Base-by-base conservation (phyloP, 2,797 vertebrate genomes). In the Trichosurus vulpecula region DNA sequence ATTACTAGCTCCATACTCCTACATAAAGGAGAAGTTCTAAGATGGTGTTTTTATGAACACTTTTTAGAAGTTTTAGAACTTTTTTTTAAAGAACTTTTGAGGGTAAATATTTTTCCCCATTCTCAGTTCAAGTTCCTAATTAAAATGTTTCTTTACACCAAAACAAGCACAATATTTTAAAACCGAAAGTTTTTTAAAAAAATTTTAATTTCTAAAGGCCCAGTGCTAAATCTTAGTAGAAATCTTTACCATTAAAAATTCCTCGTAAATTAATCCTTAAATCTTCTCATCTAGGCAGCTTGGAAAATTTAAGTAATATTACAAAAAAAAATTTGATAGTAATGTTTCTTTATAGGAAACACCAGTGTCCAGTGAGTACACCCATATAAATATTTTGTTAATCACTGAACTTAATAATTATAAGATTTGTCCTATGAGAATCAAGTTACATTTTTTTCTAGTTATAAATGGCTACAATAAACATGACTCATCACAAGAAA, bases 171-270 rank as follows among this genome's bases (percentile, higher is more conserved):
- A 57, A 54, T 5, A 31, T 95, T 95, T 51, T 53, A 87, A 61
- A 91, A 93, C 41, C n/a, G 56, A 52, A 54, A 91, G 5, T 31
- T 91, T 54, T 92, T 30, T 29, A n/a, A n/a, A n/a, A n/a, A 51
- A 91, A 87, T 92, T 90, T 52, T 54, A 29, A 91, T 6, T 47
- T 47, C n/a, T 91, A 95, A 94, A n/a, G 58, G 27, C 87, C 52
- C 90, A 41, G 30, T 54, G n/a, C 30, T 92, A 29, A 54, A 94
- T 52, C 54, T 92, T 61, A 11, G 93, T 54, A 47, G 89, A 96
- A 96, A 93, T 89, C 91, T 96, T 91, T 51, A 92, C n/a, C 95
- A 12, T 61, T 25, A 87, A 52, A 92, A 91, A 53, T 93, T 54
- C 52, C 52, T 66, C 95, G 56, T 87, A 91, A 93, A 90, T 51